Evolutionary conservation across 2,113 vertebrate genomes (phyloP).

Genomic region (Ictalurus punctatus): DNA sequence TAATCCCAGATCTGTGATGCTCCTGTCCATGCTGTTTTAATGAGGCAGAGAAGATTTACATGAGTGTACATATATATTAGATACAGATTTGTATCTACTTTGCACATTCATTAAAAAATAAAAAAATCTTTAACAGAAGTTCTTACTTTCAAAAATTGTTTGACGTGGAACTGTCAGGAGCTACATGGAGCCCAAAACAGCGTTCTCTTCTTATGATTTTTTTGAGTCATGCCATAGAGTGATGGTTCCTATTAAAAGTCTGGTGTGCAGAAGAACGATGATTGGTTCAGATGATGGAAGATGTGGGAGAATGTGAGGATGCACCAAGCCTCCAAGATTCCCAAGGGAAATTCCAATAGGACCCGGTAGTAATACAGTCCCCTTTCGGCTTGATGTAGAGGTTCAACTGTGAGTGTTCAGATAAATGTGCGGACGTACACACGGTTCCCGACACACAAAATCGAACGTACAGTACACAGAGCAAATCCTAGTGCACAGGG

Average conservation of each 20-base stretch:
- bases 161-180: background rate
- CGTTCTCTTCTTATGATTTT: background rate
- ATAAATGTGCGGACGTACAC: constrained; percentile 24
- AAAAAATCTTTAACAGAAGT: background rate
- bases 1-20: background rate
- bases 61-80: background rate
- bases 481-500: background rate
- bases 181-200: background rate
- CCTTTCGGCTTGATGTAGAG: constrained; percentile 53
- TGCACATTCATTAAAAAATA: background rate
- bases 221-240: constrained; percentile 1
- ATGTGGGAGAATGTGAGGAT: constrained; percentile 32
- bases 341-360: constrained; percentile 54
- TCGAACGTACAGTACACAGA: background rate
- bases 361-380: constrained; percentile 34
- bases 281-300: constrained; percentile 40
- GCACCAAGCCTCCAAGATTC: constrained; percentile 31
- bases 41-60: background rate
- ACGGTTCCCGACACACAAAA: background rate
- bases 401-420: constrained; percentile 18
- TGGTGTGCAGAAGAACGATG: constrained; percentile 30
- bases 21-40: background rate
- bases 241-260: constrained; percentile 30
- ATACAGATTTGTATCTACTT: background rate
- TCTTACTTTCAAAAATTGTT: background rate